Evolutionary conservation across 2,888 invertebrate genomes (phyloP), one percentile per base, ranked within the genome.

Genomic region (Keiferia lycopersicella): DNA sequence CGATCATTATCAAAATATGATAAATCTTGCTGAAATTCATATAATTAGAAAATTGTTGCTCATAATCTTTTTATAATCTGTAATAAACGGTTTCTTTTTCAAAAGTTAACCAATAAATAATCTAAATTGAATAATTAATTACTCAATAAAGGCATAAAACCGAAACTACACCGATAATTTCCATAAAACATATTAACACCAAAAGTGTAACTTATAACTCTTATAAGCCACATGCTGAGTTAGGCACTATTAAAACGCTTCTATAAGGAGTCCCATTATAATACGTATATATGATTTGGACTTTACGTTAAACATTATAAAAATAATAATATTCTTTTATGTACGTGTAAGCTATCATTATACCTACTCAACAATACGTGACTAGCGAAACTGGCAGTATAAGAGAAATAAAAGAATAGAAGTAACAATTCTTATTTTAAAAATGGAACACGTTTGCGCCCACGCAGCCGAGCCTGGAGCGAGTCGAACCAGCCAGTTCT

Each of bases 381-480:
- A 82, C 83, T 80, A 82, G 81, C 82, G 75, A 83, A 81, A 80
- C 75, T n/a, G n/a, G n/a, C n/a, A n/a, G n/a, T n/a, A n/a, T n/a
- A n/a, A n/a, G n/a, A 73, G 78, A 78, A 77, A 72, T 67, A 67
- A 68, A 56, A 65, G 67, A 68, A 68, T 61, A 64, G 57, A 64
- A 26, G n/a, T 26, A 14, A 65, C 2, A 41, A 45, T 22, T 45
- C 10, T 60, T 12, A 16, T 45, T 60, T 60, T 60, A 79, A 80
- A 78, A 70, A 80, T 78, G 75, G 65, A 66, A 68, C 68, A 53
- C 51, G 66, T 68, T 50, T 70, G 74, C 81, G 74, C 82, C 81
- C 78, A 82, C 84, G 69, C 75, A 70, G 50, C 38, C 60, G 75
- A 70, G 53, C 38, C 60, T 50, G 14, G 58, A 60, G 68, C 76